phyloP scores from a whole-genome alignment of 2,113 vertebrate genomes.

The Pelobates fuscus region DNA sequence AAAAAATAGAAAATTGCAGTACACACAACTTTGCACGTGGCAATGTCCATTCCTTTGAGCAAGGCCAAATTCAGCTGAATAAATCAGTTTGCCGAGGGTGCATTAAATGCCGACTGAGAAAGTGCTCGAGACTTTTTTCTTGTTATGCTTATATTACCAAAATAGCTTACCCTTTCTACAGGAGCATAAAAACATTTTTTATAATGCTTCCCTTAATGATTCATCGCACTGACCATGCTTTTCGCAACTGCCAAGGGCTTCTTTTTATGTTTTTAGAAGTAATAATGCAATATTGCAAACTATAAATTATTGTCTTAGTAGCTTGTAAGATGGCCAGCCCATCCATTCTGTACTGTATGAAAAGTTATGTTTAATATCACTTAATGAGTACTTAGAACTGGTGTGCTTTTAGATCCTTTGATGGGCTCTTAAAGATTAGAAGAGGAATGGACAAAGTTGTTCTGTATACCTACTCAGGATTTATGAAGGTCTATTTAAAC shows the following conservation, averaged over 20 bases:
- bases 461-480: slow-evolving; percentile 54
- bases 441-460: slow-evolving; percentile 47
- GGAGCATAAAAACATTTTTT: slow-evolving; percentile 57
- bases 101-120: slow-evolving; percentile 10
- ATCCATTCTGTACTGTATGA: slow-evolving; percentile 56
- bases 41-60: not conserved
- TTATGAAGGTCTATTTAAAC: slow-evolving; percentile 46
- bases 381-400: slow-evolving; percentile 61
- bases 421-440: slow-evolving; percentile 63
- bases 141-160: slow-evolving; percentile 32
- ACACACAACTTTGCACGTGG: not conserved
- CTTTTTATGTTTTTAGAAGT: slow-evolving; percentile 59
- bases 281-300: slow-evolving; percentile 62
- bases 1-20: too few species aligned
- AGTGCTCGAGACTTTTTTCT: slow-evolving; percentile 18
- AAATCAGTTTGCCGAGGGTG: slow-evolving; percentile 19
- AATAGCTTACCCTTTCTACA: slow-evolving; percentile 54
- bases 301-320: slow-evolving; percentile 59
- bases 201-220: slow-evolving; percentile 53
- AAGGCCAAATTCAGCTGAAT: slow-evolving; percentile 7
- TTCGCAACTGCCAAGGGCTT: slow-evolving; percentile 49
- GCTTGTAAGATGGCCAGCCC: slow-evolving; percentile 54
- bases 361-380: slow-evolving; percentile 66
- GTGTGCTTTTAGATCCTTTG: slow-evolving; percentile 61
- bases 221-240: slow-evolving; percentile 54